Evolutionary conservation across 2,888 invertebrate genomes (phyloP).

Genomic region (Monopis laevigella): DNA sequence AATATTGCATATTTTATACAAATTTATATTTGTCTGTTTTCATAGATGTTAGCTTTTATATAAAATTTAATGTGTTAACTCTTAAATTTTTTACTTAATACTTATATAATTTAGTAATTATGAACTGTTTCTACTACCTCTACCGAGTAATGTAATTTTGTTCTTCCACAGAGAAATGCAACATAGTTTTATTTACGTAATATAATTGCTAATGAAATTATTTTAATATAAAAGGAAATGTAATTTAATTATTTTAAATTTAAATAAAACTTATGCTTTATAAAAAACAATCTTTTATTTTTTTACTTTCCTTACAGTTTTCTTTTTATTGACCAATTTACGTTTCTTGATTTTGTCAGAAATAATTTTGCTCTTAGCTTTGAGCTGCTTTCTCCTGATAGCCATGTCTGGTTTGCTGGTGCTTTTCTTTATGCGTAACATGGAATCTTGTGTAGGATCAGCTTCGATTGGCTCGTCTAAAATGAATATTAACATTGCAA

Average conservation of each 20-base stretch:
- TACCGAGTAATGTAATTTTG: neutral
- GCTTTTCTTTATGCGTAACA: conserved; percentile 21
- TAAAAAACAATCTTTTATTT: neutral
- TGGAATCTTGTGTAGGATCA: too few relatives aligned
- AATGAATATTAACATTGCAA: too few relatives aligned
- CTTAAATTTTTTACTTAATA: too few relatives aligned
- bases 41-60: too few relatives aligned
- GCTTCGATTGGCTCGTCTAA: neutral
- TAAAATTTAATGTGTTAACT: too few relatives aligned
- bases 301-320: conserved; percentile 4
- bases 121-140: too few relatives aligned
- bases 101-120: too few relatives aligned
- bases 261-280: conserved; percentile 5
- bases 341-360: conserved; percentile 57
- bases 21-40: too few relatives aligned
- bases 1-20: too few relatives aligned
- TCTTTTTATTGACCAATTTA: conserved; percentile 47
- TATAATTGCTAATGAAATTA: conserved; percentile 3
- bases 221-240: conserved; percentile 7
- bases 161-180: neutral
- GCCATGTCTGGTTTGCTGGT: conserved; percentile 32
- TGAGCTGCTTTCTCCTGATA: conserved; percentile 56
- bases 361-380: conserved; percentile 53
- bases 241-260: conserved; percentile 6
- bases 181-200: neutral